Evolutionary conservation across 2,113 vertebrate genomes (phyloP), one percentile per base, ranked within the genome.

Genomic region (Glaucomys volans): DNA sequence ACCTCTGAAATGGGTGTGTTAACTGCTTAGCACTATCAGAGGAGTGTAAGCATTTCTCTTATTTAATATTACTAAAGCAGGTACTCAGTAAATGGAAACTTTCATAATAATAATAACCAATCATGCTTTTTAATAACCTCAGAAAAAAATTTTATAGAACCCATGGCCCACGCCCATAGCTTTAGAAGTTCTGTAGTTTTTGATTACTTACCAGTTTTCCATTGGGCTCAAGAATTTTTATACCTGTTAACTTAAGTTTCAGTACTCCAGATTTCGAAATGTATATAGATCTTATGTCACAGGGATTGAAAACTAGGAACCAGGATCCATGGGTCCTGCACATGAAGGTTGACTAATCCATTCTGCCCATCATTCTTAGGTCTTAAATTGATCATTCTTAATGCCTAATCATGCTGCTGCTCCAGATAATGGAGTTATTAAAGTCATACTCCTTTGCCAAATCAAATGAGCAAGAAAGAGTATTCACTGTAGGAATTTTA

Each of bases 161-260:
- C 67, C 57, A 24, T 20, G 50, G 26, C 5, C 47, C 24, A 57
- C 77, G 67, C 50, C 18, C 12, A 20, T 35, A 88, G 22, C 88
- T 59, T 71, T 57, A 72, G 54, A 91, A 89, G 66, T 94, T 86
- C 20, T 62, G 6, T 37, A 69, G 72, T 30, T 90, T 90, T 91
- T 42, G 42, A 85, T 75, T 54, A 52, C 57, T 83, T 71, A 59
- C 32, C 47, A 35, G 30, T 67, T 62, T 67, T 84, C 32, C 47
- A 44, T 59, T 66, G 76, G 52, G 12, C 57, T 77, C 54, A 75
- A 22, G 17, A 90, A 82, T 32, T 90, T 81, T 88, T 9, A 74
- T 1, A 44, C 40, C 22, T 84, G 20, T 83, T 86, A 62, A 57
- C 26, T 69, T 74, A 52, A 35, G 20, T 37, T 69, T 92, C 26